Evolutionary conservation across 2,888 invertebrate species (phyloP), one percentile per base, ranked within the genome.

Genomic region (Stegana nigrithorax): DNA sequence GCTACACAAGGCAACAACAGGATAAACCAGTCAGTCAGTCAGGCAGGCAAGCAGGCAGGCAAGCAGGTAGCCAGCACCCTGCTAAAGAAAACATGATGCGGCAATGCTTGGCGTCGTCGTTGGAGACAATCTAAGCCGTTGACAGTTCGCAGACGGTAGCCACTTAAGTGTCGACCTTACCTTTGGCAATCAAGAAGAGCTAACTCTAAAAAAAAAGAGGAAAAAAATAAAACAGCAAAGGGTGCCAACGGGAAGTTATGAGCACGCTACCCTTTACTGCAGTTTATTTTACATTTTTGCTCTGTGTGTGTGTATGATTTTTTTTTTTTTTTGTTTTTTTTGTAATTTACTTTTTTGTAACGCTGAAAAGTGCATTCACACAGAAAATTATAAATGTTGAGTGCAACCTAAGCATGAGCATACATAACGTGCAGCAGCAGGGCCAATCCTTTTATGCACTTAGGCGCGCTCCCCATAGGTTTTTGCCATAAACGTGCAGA

Each of bases 141-240:
- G 78, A 78, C 75, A 79, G 75, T 71, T 71, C 73, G 68, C 79
- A 78, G 78, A 78, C 80, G 79, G 75, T 72, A 75, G 71, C 62
- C 79, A 76, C 76, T 76, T 76, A 79, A 76, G 79, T 75, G 69
- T 72, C 75, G 60, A 57, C 72, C 72, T 72, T 79, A 79, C 79
- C 76, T 79, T 79, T 76, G 76, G 75, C 78, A 78, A 75, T 78
- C 75, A 75, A 73, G 72, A 72, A 70, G 62, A 64, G 69, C 12
- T 29, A 55, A 55, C 14, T 14, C 12, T 29, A 26, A 55, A 27
- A 55, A 55, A 39, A 39, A 4, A 39, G 17, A 29, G 29, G 10
- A 7, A 7, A 29, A 10, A 39, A 19, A 55, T 14, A 32, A 29
- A 27, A 53, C 14, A 25, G n/a, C 27, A 17, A 36, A 21, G 72